phyloP scores from a whole-genome alignment of 2,113 vertebrate species.

The Nerophis lumbriciformis region DNA sequence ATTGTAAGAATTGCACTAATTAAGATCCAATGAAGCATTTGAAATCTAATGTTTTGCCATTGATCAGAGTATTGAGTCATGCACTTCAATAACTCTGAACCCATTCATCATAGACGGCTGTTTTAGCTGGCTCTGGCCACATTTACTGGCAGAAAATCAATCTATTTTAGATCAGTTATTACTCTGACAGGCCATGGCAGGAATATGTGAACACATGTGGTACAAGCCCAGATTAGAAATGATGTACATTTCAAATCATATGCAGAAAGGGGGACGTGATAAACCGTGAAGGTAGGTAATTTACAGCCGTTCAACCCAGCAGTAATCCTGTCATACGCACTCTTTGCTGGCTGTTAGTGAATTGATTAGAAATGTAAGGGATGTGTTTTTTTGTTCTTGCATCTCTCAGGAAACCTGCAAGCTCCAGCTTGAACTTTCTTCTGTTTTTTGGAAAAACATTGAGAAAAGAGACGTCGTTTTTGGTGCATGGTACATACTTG shows the following conservation, averaged over 20 bases:
- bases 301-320: neutral
- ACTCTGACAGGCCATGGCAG: conserved; percentile 32
- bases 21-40: too few species aligned
- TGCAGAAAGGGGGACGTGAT: neutral
- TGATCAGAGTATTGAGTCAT: conserved; percentile 59
- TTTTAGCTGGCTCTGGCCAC: conserved; percentile 31
- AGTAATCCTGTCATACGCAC: conserved; percentile 16
- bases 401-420: neutral
- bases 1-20: too few species aligned
- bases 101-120: conserved; percentile 56
- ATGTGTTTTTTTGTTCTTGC: neutral
- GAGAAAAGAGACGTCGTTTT: conserved; percentile 7
- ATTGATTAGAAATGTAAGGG: neutral
- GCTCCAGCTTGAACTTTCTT: conserved; percentile 10
- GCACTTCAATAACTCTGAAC: conserved; percentile 52
- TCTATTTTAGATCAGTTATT: conserved; percentile 62
- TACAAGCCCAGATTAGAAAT: conserved; percentile 47
- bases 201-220: conserved; percentile 47
- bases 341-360: conserved; percentile 4
- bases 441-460: conserved; percentile 13
- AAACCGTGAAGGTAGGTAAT: neutral
- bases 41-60: conserved; percentile 33
- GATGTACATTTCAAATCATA: conserved; percentile 26
- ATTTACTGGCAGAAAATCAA: conserved; percentile 61
- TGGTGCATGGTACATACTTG: neutral